A percentile compares a stretch with the other conserved stretches of the same genome.
Evolutionary conservation across 2,888 invertebrate species (phyloP).

Genomic region (Sycophila texana): DNA sequence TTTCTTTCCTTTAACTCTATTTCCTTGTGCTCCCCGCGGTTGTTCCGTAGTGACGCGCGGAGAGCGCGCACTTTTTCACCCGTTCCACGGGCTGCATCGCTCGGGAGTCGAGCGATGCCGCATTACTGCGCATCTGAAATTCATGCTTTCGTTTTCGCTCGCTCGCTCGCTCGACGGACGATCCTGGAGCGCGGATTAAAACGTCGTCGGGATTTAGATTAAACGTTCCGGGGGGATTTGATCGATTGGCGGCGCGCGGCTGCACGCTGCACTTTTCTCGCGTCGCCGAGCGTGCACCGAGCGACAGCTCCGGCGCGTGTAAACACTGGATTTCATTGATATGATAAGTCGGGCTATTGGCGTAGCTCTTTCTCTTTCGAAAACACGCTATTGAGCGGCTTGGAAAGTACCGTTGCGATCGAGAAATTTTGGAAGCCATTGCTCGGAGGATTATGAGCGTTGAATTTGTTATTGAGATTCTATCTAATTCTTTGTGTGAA

Average conservation of each 20-base stretch:
- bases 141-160: background rate
- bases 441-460: no score
- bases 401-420: background rate
- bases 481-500: no score
- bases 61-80: background rate
- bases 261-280: background rate
- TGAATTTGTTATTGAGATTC: no score
- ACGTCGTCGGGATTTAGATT: conserved; percentile 26
- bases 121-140: no score
- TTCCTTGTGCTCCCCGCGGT: conserved; percentile 6
- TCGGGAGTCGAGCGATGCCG: no score
- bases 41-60: background rate
- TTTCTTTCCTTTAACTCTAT: conserved; percentile 15
- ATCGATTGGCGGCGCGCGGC: conserved; percentile 8
- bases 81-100: background rate
- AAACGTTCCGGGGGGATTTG: background rate
- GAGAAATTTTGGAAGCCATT: no score
- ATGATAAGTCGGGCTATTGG: background rate
- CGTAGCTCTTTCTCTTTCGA: background rate
- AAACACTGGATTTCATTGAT: background rate
- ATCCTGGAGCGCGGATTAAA: background rate
- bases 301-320: background rate
- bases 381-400: background rate
- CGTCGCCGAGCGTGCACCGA: background rate
- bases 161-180: background rate